A percentile compares a stretch with the other conserved stretches of the same genome.
Conservation (phyloP, 1,140 invertebrate genomes). For the Trinorchestia longiramus region DNA sequence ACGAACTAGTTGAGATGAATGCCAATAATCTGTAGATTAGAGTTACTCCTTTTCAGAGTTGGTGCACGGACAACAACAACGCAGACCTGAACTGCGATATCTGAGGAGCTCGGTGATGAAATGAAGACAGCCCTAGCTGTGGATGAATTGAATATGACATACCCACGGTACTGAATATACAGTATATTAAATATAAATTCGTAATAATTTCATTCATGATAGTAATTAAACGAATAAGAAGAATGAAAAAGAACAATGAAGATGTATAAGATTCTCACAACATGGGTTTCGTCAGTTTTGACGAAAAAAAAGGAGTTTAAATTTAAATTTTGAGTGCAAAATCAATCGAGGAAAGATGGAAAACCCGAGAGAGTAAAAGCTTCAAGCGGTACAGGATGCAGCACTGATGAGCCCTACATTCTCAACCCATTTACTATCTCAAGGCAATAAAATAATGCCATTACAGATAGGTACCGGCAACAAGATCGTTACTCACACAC, state of each 20-base stretch:
- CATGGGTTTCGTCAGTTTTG: no score
- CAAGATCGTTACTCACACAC: no score
- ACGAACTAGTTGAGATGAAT: neutral
- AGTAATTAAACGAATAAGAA: neutral
- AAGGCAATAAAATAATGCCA: no score
- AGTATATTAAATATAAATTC: neutral
- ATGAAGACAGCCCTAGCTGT: neutral
- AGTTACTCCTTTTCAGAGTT: neutral
- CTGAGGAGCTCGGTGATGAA: neutral
- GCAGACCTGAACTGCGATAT: neutral
- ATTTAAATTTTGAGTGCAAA: no score
- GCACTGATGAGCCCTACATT: no score
- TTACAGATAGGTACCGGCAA: no score
- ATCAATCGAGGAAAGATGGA: no score
- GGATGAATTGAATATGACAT: neutral
- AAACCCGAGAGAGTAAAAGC: no score
- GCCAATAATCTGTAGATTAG: neutral
- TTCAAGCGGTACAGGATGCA: no score
- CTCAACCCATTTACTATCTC: no score
- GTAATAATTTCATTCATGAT: neutral
- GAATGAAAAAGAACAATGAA: neutral
- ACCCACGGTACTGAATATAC: neutral
- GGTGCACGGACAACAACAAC: neutral
- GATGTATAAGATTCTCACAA: no score
- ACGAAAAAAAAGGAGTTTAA: no score